Base-by-base conservation (phyloP, 2,797 vertebrate genomes). In the Diplodus puntazzo region DNA sequence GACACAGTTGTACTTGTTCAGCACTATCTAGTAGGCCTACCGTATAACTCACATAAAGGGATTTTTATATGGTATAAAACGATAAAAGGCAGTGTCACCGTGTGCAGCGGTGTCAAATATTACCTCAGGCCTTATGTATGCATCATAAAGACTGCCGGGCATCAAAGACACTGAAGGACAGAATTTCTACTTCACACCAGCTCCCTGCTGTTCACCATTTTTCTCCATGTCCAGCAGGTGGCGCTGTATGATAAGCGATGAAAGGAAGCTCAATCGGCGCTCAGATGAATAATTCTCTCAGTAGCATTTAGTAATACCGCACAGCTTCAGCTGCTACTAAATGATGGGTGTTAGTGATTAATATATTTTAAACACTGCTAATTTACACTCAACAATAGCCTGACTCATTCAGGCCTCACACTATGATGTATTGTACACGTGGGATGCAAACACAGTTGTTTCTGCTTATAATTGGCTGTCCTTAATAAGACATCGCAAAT, bases 201-300 rank as follows among this genome's bases (percentile, higher is more conserved):
- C 23, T 39, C n/a, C 17, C 49, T 18, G 1, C 50, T 43, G 17
- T 0, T 34, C 18, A 17, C 3, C 16, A 3, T 50, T 63, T 21
- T 25, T 3, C 42, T 50, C 5, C 0, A 17, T 6, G 1, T 62
- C 91, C 94, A 92, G 86, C 74, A 93, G 94, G 87, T 86, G 91
- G 92, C 53, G 88, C 71, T 77, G 75, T 64, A 65, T 80, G 85
- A 91, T 79, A 88, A 89, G 58, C 1, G 48, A 89, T 88, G 64
- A 78, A 23, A 69, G 57, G 14, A 68, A 9, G 9, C 3, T n/a
- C 3, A 8, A 42, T 5, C 39, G 7, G 11, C 14, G 34, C 17
- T 4, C 52, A 55, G 45, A 69, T 27, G 10, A 42, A 27, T 61
- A 13, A n/a, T 49, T 73, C 64, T 6, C 49, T 72, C 54, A 55